Evolutionary conservation across 1,140 invertebrate species (phyloP).

Genomic region (Neoseiulus cucumeris): DNA sequence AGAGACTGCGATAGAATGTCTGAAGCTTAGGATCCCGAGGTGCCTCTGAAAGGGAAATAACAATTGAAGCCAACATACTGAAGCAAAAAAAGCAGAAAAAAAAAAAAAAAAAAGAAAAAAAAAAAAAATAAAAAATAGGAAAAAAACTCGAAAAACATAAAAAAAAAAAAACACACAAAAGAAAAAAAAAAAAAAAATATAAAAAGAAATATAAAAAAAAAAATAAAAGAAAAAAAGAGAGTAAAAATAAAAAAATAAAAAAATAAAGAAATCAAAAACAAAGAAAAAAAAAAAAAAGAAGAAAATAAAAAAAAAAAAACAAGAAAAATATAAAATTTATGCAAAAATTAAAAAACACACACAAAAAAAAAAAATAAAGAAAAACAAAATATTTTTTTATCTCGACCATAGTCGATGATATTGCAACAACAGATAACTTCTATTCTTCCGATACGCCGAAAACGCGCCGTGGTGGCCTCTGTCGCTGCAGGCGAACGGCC

Average conservation of each 20-base stretch:
- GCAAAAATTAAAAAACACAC: no score
- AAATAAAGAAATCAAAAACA: background rate
- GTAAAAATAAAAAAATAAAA: background rate
- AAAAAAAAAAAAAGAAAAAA: no score
- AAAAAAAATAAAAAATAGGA: background rate
- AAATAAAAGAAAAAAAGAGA: background rate
- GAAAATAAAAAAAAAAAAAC: background rate
- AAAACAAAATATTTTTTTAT: no score
- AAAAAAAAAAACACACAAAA: background rate
- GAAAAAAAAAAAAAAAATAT: background rate
- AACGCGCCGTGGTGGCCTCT: no score
- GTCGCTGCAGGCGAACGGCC: no score
- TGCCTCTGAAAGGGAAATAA: background rate
- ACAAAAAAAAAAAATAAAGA: no score
- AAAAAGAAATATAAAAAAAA: background rate
- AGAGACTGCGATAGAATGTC: slow-evolving; percentile 5
- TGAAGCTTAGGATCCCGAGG: background rate
- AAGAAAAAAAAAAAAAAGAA: background rate
- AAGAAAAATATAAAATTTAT: no score
- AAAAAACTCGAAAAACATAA: background rate
- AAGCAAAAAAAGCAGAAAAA: no score
- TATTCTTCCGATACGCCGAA: no score
- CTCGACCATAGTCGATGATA: no score
- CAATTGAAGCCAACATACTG: no score
- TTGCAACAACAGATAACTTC: no score